Evolutionary conservation across 2,888 invertebrate genomes (phyloP), one percentile per base, ranked within the genome.

Genomic region (Pollenia amentaria): DNA sequence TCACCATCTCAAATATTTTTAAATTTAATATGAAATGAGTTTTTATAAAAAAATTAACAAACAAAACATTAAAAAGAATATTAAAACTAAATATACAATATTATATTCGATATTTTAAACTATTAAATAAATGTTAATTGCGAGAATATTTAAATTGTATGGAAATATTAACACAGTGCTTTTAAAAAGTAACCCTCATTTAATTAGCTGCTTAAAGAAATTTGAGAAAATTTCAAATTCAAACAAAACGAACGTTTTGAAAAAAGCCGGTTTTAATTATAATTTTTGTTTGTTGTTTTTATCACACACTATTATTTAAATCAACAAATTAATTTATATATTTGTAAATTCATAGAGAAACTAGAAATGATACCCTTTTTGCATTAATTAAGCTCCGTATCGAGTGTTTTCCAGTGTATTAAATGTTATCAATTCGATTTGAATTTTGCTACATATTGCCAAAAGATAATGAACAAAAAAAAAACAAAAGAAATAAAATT

Each of bases 21-120:
- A 29, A 29, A 29, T 29, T 29, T 29, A 29, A 29, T 29, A 29
- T 29, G 29, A 12, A 3, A 21, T 14, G 53, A 42, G 11, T 67
- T 46, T 55, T 67, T 60, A 16, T 60, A 16, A 46, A 40, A 40
- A 40, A 16, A n/a, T 16, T 57, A 44, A 78, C 60, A 69, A 70
- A 79, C 69, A 79, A 79, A 70, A 21, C 40, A 16, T 38, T 57
- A 72, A 51, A n/a, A 48, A 48, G 4, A 46, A 76, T 21, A 21
- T 57, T 3, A 29, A 0, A 29, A 29, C 29, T 29, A 29, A 29
- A 29, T 29, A 6, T 6, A 60, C 14, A 38, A 60, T 2, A n/a
- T 60, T 29, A 38, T 38, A 55, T 21, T 21, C 11, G 21, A 55
- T n/a, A 55, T 55, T 18, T 11, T 10, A 53, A 55, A 10, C 55